Evolutionary conservation across 2,888 invertebrate genomes (phyloP).

Genomic region (Epistrophe grossulariae): DNA sequence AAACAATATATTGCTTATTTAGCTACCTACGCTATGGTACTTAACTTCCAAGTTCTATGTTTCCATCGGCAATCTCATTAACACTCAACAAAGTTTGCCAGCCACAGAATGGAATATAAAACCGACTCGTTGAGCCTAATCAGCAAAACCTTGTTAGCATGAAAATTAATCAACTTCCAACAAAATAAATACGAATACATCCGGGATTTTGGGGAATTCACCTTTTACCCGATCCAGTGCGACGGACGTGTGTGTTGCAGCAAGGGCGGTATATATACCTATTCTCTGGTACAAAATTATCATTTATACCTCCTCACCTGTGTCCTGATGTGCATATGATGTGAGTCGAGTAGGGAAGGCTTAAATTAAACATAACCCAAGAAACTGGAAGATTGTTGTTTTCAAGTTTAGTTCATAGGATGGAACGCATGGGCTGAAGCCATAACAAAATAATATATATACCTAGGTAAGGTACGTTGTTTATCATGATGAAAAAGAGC

Average conservation of each 20-base stretch:
- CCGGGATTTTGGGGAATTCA: conserved; percentile 41
- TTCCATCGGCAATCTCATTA: conserved; percentile 64
- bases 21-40: neutral
- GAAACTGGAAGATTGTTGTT: conserved; percentile 45
- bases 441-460: neutral
- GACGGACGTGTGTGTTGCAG: neutral
- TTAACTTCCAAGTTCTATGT: neutral
- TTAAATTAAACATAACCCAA: conserved; percentile 69
- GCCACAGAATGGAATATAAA: conserved; percentile 56
- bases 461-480: neutral
- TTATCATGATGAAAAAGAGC: conserved; percentile 45
- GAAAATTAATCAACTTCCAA: conserved; percentile 74
- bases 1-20: neutral
- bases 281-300: conserved; percentile 39
- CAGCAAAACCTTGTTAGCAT: conserved; percentile 74
- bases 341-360: conserved; percentile 48
- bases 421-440: conserved; percentile 40
- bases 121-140: conserved; percentile 58
- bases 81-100: conserved; percentile 63
- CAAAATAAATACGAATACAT: conserved; percentile 69
- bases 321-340: neutral
- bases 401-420: neutral
- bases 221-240: neutral
- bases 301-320: conserved; percentile 52
- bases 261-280: neutral